Evolutionary conservation across 2,797 vertebrate species (phyloP).

Genomic region (Falco rusticolus): DNA sequence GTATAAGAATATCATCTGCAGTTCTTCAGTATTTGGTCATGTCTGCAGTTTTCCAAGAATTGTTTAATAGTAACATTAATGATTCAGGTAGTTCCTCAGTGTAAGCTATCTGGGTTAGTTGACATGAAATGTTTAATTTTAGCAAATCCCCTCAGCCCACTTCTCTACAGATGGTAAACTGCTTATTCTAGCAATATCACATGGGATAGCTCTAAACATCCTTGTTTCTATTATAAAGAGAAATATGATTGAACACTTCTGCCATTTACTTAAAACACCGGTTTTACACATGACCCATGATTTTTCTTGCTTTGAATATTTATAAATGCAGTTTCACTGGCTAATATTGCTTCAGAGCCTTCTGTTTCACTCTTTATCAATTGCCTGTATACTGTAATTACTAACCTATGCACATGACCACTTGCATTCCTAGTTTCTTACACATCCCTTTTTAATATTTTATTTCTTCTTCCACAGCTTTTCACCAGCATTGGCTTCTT

Average conservation of each 20-base stretch:
- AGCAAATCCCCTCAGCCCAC: neutral
- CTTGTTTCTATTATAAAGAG: neutral
- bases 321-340: neutral
- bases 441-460: neutral
- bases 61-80: conserved; percentile 6
- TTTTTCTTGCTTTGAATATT: neutral
- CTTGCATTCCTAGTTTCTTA: neutral
- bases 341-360: neutral
- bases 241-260: neutral
- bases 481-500: neutral
- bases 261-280: neutral
- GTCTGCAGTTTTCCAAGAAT: neutral
- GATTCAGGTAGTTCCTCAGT: neutral
- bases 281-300: neutral
- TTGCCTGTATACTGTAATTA: neutral
- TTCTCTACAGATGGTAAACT: neutral
- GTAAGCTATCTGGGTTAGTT: neutral
- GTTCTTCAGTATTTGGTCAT: neutral
- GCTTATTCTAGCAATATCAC: neutral
- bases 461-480: neutral
- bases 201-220: neutral
- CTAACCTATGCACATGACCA: neutral
- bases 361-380: neutral
- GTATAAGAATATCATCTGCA: neutral
- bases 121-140: neutral